Evolutionary conservation across 2,113 vertebrate genomes (phyloP), one percentile per base, ranked within the genome.

Genomic region (Ceyx margarethae): DNA sequence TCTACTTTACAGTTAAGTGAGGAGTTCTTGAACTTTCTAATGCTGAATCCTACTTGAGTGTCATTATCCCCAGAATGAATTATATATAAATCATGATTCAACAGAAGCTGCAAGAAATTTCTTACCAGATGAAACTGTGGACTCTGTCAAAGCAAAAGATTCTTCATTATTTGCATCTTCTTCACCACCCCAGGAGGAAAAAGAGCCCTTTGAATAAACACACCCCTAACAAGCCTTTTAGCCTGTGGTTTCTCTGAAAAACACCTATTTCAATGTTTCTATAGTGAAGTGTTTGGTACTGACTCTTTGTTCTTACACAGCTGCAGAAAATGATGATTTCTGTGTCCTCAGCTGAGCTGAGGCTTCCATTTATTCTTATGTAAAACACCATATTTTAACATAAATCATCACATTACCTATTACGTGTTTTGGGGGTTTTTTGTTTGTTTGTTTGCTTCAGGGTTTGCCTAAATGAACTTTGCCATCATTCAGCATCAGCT

Each of bases 331-430:
- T 11, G 15, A 29, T 4, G 46, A 42, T 16, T 84, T 28, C 37
- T 54, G 40, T 35, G 35, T 23, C 17, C 29, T 46, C 0, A 0
- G 3, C 40, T 48, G 13, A 45, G 42, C 40, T 8, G 21, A 80
- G 26, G 28, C 4, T 80, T 65, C 31, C 21, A 18, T 72, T 75
- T 15, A 18, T 16, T 65, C 73, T 73, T 31, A 80, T 29, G 10
- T 61, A 74, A 73, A 61, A 15, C 33, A 26, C 58, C 37, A 35
- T 37, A 61, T 61, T 26, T 61, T 61, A 37, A 37, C 17, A 15
- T 17, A 43, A 43, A 81, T n/a, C 3, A 17, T 28, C 22, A 5
- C 13, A 68, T 33, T 40, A 29, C 13, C 29, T 25, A 2, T 17
- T 13, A 28, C 43, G 1, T 3, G 20, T 13, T n/a, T 21, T 25